Percentiles rank a stretch among this genome's conserved stretches.
Conservation (phyloP, 2,888 invertebrate genomes). For the Metalampra italica region DNA sequence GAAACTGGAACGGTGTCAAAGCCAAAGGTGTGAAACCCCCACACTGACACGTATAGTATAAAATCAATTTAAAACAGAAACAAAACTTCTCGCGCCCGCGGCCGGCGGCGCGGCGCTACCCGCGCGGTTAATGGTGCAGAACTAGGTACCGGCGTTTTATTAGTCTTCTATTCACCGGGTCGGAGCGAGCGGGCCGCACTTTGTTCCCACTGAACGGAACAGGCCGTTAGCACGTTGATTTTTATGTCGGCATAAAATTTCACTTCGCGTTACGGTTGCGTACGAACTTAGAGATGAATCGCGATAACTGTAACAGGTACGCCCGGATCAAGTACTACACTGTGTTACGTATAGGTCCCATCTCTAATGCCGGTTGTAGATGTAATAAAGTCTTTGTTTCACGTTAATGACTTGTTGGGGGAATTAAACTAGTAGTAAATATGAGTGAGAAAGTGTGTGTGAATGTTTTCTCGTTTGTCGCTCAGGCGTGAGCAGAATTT, state of each 20-base stretch:
- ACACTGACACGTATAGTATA: not conserved
- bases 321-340: not conserved
- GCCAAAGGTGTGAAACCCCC: no score
- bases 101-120: slow-evolving; percentile 23
- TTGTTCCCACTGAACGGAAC: slow-evolving; percentile 14
- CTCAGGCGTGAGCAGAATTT: no score
- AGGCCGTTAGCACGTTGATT: slow-evolving; percentile 39
- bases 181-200: slow-evolving; percentile 1
- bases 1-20: no score
- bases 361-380: slow-evolving; percentile 40
- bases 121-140: slow-evolving; percentile 43
- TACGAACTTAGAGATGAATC: not conserved
- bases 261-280: slow-evolving; percentile 43
- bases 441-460: no score
- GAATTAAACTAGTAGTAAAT: no score
- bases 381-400: slow-evolving; percentile 41
- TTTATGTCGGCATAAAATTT: slow-evolving; percentile 63
- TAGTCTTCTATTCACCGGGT: slow-evolving; percentile 14
- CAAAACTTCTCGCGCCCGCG: slow-evolving; percentile 16
- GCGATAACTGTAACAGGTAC: not conserved
- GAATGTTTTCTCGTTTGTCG: no score
- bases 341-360: slow-evolving; percentile 13
- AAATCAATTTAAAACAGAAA: slow-evolving; percentile 19
- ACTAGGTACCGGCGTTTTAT: slow-evolving; percentile 33
- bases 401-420: slow-evolving; percentile 37